These are phyloP conservation scores for Fragum whitleyi DNA, from an alignment of 2,888 invertebrate genomes.

Conservation along the genomic window DNA sequence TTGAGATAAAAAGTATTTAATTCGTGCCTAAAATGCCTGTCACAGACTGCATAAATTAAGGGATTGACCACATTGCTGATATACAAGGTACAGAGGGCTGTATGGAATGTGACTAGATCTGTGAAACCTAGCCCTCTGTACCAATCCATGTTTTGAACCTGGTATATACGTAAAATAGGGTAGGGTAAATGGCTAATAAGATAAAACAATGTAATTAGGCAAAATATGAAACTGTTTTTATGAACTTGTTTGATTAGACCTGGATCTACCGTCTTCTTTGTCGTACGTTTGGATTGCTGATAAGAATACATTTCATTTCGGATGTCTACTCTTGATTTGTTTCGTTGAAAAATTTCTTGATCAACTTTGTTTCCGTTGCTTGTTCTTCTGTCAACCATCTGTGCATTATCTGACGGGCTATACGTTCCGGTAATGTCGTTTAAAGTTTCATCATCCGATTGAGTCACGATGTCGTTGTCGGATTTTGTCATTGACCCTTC, in stretches of 20 bases:
- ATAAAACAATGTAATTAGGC: constrained; percentile 3
- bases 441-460: too few species aligned
- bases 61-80: constrained; percentile 19
- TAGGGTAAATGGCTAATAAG: background rate
- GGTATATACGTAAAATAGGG: background rate
- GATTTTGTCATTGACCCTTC: too few species aligned
- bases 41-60: constrained; percentile 5
- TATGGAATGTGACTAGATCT: background rate
- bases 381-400: too few species aligned
- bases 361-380: too few species aligned
- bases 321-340: too few species aligned
- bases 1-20: constrained; percentile 3
- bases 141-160: constrained; percentile 6
- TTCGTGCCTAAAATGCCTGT: constrained; percentile 16
- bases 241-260: background rate
- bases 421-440: too few species aligned
- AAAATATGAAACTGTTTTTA: constrained; percentile 8
- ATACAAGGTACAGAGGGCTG: background rate
- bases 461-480: too few species aligned
- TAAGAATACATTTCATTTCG: too few species aligned
- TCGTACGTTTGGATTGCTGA: background rate
- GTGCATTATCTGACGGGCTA: too few species aligned
- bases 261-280: background rate
- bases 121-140: background rate
- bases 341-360: too few species aligned